phyloP scores from a whole-genome alignment of 2,797 vertebrate species.

The Tauraco hartlaubi region DNA sequence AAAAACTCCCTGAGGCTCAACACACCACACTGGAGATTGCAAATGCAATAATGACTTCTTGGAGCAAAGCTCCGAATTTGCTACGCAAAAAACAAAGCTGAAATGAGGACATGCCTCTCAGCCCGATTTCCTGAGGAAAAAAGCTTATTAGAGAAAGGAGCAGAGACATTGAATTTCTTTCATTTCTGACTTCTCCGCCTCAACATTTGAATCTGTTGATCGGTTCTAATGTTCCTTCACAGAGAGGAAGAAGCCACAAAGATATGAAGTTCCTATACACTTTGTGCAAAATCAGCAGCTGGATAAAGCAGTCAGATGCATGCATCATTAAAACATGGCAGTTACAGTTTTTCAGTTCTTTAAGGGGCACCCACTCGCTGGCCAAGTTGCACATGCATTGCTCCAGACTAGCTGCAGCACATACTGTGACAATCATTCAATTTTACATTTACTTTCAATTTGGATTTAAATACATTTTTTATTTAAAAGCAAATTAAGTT shows the following conservation, averaged over 20 bases:
- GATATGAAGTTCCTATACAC: background rate
- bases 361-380: background rate
- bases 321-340: background rate
- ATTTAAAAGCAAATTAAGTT: background rate
- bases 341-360: background rate
- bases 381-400: background rate
- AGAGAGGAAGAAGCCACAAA: background rate
- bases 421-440: background rate
- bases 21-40: background rate
- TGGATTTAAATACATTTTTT: background rate
- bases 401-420: background rate
- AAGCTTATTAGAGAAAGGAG: background rate
- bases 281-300: background rate
- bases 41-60: background rate
- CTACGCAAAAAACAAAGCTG: slow-evolving; percentile 11
- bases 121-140: background rate
- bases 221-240: background rate
- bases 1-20: background rate
- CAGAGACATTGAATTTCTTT: background rate
- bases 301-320: background rate
- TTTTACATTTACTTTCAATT: background rate
- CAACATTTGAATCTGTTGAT: background rate
- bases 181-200: background rate
- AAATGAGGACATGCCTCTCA: background rate
- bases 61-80: slow-evolving; percentile 10